These are phyloP conservation scores for Diaperis boleti DNA, from an alignment of 2,888 invertebrate species.

Conservation along the genomic window DNA sequence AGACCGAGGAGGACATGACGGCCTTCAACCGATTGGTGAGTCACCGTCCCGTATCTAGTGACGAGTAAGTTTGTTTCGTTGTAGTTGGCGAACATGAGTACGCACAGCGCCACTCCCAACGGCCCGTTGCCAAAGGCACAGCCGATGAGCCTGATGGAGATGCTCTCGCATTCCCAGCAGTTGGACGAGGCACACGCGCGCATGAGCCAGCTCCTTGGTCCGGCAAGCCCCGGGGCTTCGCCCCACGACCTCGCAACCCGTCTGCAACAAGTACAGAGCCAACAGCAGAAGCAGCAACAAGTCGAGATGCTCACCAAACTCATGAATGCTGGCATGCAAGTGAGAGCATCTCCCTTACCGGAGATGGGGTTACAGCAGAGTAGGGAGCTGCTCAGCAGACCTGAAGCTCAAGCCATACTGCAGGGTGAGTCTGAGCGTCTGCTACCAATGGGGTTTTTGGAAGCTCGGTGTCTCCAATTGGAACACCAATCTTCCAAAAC, in stretches of 20 bases:
- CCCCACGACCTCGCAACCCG: constrained; percentile 66
- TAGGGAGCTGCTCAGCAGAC: constrained; percentile 77
- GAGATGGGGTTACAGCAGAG: constrained; percentile 68
- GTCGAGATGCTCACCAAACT: constrained; percentile 63
- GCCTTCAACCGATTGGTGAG: constrained; percentile 66
- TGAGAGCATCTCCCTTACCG: constrained; percentile 63
- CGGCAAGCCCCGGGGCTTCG: constrained; percentile 46
- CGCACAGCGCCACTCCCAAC: constrained; percentile 74
- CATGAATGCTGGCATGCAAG: constrained; percentile 58
- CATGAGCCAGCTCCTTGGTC: constrained; percentile 45
- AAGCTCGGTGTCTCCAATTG: too few relatives aligned
- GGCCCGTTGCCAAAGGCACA: constrained; percentile 66
- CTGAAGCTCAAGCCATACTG: constrained; percentile 82
- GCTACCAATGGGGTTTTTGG: too few relatives aligned
- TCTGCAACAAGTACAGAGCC: constrained; percentile 69
- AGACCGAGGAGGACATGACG: constrained; percentile 77
- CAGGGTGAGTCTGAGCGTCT: constrained; percentile 70
- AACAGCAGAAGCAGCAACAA: constrained; percentile 52
- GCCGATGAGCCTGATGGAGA: constrained; percentile 74
- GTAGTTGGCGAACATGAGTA: constrained; percentile 78
- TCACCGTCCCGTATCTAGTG: too few relatives aligned
- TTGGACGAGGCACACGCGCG: constrained; percentile 62
- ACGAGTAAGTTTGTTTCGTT: too few relatives aligned
- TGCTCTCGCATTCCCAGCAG: constrained; percentile 72
- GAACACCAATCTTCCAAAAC: background rate